These are phyloP conservation scores for Orchestes rusci DNA, from an alignment of 2,888 invertebrate genomes.

Conservation along the genomic window DNA sequence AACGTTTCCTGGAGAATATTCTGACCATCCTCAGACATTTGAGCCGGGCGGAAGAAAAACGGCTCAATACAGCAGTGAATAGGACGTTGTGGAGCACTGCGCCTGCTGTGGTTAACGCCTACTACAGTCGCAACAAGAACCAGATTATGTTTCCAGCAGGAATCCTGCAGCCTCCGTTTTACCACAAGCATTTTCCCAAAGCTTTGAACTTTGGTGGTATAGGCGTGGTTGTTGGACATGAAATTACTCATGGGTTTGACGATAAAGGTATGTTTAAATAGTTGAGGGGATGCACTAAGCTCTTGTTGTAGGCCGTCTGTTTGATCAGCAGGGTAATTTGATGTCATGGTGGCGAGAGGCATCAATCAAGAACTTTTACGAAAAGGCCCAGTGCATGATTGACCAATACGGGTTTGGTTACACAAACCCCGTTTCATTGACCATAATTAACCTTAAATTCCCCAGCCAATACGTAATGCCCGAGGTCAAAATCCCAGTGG, in stretches of 20 bases:
- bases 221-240: conserved; percentile 89
- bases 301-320: conserved; percentile 56
- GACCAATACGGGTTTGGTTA: conserved; percentile 69
- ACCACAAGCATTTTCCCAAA: conserved; percentile 75
- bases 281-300: not conserved
- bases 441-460: not conserved
- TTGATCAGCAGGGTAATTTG: conserved; percentile 89
- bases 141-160: conserved; percentile 76
- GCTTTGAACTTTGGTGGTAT: conserved; percentile 83
- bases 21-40: conserved; percentile 65
- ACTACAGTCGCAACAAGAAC: conserved; percentile 91
- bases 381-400: conserved; percentile 70
- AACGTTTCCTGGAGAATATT: conserved; percentile 76
- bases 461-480: conserved; percentile 66
- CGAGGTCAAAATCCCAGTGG: conserved; percentile 68
- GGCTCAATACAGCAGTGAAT: conserved; percentile 65
- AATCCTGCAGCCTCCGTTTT: conserved; percentile 91
- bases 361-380: conserved; percentile 66
- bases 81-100: conserved; percentile 78
- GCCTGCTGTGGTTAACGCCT: conserved; percentile 90
- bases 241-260: conserved; percentile 87
- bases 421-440: too few relatives aligned
- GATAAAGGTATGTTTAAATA: conserved; percentile 66
- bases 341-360: conserved; percentile 78
- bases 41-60: conserved; percentile 63